Evolutionary conservation across 2,888 invertebrate genomes (phyloP).

Genomic region (Xanthia togata): DNA sequence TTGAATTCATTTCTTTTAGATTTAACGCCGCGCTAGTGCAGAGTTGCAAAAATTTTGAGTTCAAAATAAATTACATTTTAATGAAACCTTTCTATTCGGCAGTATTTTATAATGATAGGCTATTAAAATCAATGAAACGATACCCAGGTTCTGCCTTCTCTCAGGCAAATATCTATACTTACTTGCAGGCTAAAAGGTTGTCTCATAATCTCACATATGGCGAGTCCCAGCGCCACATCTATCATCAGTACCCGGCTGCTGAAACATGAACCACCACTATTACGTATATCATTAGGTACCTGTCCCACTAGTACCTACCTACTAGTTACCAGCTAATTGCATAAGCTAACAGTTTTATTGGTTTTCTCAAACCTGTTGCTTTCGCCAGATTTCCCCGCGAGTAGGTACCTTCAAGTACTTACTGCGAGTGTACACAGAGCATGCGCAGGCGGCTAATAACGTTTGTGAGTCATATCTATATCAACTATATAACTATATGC

Average conservation of each 20-base stretch:
- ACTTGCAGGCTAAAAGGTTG: not conserved
- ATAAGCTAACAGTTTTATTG: conserved; percentile 51
- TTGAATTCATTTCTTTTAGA: conserved; percentile 21
- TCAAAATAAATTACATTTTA: not conserved
- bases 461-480: conserved; percentile 3
- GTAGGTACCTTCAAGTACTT: not conserved
- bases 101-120: not conserved
- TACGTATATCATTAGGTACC: not conserved
- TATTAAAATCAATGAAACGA: not conserved
- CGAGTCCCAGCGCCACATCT: not conserved
- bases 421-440: not conserved
- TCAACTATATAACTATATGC: not conserved
- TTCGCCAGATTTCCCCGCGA: conserved; percentile 41
- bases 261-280: not conserved
- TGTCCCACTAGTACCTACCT: not conserved
- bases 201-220: not conserved
- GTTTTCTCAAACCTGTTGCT: conserved; percentile 43
- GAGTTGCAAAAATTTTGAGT: conserved; percentile 6
- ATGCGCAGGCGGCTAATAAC: not conserved
- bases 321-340: conserved; percentile 33
- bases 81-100: not conserved
- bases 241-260: conserved; percentile 4
- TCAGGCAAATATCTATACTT: not conserved
- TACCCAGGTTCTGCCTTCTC: not conserved
- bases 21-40: conserved; percentile 14